Conservation (phyloP, 2,113 vertebrate genomes). For the Tichodroma muraria region DNA sequence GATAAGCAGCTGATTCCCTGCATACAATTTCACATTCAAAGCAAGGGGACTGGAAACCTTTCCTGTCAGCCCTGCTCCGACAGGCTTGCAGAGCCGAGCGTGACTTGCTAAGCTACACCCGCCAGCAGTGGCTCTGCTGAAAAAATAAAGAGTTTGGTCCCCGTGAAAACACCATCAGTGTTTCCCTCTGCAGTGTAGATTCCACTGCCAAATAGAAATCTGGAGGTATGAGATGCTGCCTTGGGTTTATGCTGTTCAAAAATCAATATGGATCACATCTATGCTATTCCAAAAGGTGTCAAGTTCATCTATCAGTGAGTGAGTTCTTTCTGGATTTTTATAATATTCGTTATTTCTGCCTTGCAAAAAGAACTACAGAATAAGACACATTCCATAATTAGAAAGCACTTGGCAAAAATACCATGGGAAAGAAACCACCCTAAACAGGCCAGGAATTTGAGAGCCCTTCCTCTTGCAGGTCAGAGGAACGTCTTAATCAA, state of each 20-base stretch:
- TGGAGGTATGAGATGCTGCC: neutral
- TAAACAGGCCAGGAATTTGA: slow-evolving; percentile 30
- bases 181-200: neutral
- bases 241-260: neutral
- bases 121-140: neutral
- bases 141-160: neutral
- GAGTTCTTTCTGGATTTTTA: neutral
- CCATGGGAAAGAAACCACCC: slow-evolving; percentile 47
- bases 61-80: slow-evolving; percentile 20
- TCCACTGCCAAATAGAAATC: neutral
- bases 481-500: neutral
- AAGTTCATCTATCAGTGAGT: neutral
- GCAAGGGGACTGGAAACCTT: slow-evolving; percentile 43
- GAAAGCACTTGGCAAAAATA: slow-evolving; percentile 51
- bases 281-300: neutral
- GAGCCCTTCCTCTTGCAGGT: slow-evolving; percentile 8
- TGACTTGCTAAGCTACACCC: neutral
- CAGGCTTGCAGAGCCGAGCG: neutral
- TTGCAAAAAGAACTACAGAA: slow-evolving; percentile 1
- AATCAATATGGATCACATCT: neutral
- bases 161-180: neutral
- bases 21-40: slow-evolving; percentile 49
- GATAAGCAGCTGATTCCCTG: slow-evolving; percentile 60
- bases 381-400: slow-evolving; percentile 44
- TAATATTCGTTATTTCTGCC: neutral